Base-by-base conservation (phyloP, 1,140 invertebrate genomes). In the Heliconius eleuchia region DNA sequence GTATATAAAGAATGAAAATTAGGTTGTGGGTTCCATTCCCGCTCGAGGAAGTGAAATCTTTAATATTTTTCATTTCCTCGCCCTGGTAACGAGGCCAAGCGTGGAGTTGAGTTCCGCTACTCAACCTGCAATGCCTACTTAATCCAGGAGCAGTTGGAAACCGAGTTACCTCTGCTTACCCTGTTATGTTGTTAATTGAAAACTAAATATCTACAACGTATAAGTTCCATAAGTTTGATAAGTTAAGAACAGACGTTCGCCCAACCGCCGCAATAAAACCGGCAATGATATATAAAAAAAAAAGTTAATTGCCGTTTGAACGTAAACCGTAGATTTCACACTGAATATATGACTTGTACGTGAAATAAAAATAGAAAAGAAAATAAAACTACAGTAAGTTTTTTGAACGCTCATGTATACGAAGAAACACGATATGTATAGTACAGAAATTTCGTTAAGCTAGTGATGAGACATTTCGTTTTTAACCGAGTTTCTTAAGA, bases 271-370 rank as follows among this genome's bases (percentile, higher is more conserved):
- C 80, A 86, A 88, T 90, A 88, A 92, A 92, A 88, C 86, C 80
- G 76, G 85, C 86, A 87, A 86, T 89, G 87, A 88, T 87, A 89
- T 89, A 92, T 46, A 4, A 46, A 92, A 90, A 23, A 90, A 85
- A 84, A 27, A 81, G 86, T 91, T 91, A 91, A 93, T 90, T 92
- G 88, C 88, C 79, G 79, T 80, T 73, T 83, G 81, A 88, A 90
- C 84, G 87, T 90, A 89, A 90, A 89, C 87, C 82, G 85, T 87
- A 86, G 85, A 86, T 88, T 88, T 83, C 80, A 86, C 84, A 88
- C 86, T 86, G 77, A 86, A 91, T 90, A 86, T 87, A 89, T 89
- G 78, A 71, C 73, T 79, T 60, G 77, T 39, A 55, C 74, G 55
- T 11, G 50, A 79, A 75, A 83, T 85, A 85, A 89, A 92, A 90